A percentile compares a stretch with the other conserved stretches of the same genome.
These are phyloP conservation scores for Zosterops pallidus DNA, from an alignment of 2,113 vertebrate species.

Conservation along the genomic window DNA sequence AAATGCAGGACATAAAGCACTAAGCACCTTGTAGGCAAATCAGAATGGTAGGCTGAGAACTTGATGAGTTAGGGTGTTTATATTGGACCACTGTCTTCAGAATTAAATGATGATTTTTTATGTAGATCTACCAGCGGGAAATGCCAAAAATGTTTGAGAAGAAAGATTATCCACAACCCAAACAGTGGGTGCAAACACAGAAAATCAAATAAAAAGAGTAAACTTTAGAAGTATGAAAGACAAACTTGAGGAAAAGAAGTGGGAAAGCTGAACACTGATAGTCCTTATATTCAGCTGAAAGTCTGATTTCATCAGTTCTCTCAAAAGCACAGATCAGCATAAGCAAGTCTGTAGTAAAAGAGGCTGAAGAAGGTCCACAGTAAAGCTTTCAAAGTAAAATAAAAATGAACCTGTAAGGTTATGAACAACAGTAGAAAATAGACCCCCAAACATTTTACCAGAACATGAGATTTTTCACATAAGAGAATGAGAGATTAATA, in stretches of 20 bases:
- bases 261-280: not conserved
- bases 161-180: not conserved
- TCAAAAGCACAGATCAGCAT: not conserved
- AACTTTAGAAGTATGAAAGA: not conserved
- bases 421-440: not conserved
- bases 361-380: not conserved
- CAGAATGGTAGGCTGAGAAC: not conserved
- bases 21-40: not conserved
- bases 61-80: not conserved
- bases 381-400: not conserved
- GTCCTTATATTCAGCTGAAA: not conserved
- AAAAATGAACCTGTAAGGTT: not conserved
- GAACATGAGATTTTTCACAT: not conserved
- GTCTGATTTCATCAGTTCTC: not conserved
- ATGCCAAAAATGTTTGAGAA: not conserved
- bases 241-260: not conserved
- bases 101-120: not conserved
- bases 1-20: not conserved
- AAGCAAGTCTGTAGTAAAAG: not conserved
- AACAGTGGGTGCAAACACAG: not conserved
- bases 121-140: not conserved
- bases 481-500: not conserved
- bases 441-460: not conserved
- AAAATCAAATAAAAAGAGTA: not conserved
- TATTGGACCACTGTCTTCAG: not conserved